Evolutionary conservation across 2,113 vertebrate species (phyloP), one percentile per base, ranked within the genome.

Genomic region (Pseudolaguvia tuberculata): DNA sequence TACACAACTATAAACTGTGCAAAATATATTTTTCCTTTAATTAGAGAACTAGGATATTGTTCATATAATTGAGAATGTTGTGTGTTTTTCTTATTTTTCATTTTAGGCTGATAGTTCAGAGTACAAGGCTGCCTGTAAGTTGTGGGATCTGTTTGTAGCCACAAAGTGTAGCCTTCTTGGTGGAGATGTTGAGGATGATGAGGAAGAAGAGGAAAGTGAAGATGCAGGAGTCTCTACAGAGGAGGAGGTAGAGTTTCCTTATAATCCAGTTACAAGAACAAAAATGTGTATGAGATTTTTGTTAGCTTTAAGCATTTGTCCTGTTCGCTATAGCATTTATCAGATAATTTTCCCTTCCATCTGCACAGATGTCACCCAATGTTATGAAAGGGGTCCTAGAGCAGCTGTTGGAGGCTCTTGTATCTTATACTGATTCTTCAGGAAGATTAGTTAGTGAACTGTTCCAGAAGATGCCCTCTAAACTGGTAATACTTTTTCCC

Each of bases 391-490:
- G 97, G 86, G 87, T 96, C 80, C 85, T 99, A 68, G 96, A 98
- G 75, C 95, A 98, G 84, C 93, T 99, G 69, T 90, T 99, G 70
- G 96, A 98, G 86, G 92, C 95, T 77, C 73, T 99, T 76, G 96
- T 93, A 78, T 91, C 94, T 76, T 93, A 92, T 79, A 87, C 92
- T 82, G 95, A 99, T 86, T 91, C 95, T 78, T 91, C 94, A 84
- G 97, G 97, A 78, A 93, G 80, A 74, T 85, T 94, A 53, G 90
- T 98, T 85, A 99, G 97, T 77, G 96, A 99, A 80, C 93, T 99
- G 79, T 99, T 99, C 86, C 96, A 99, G 92, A 98, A 98, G 80
- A 90, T 99, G 79, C 97, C 97, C 81, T 99, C 97, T 81, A 98
- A 98, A 96, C 91, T 98, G 95, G 97, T 99, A 81, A 88, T 93